These are phyloP conservation scores for Apis dorsata DNA, from an alignment of 1,140 invertebrate genomes.

Conservation along the genomic window DNA sequence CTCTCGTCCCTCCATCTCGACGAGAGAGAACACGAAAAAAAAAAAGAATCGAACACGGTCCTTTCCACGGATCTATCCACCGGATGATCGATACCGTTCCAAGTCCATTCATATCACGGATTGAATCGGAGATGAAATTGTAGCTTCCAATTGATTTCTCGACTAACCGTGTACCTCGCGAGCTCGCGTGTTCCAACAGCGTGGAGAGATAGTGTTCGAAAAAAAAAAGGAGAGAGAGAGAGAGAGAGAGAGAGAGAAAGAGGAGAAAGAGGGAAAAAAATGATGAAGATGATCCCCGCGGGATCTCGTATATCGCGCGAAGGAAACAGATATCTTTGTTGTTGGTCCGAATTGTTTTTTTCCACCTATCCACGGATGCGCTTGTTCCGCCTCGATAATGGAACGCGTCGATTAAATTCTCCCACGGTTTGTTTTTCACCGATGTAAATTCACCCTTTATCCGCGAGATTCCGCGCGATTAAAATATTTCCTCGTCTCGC, in stretches of 20 bases:
- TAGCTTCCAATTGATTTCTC: constrained; percentile 21
- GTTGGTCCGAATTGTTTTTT: neutral
- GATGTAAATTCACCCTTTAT: neutral
- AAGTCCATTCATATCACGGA: neutral
- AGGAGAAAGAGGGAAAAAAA: neutral
- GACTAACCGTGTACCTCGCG: neutral
- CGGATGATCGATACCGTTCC: neutral
- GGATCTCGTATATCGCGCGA: neutral
- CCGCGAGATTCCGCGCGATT: neutral
- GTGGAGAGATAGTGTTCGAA: neutral
- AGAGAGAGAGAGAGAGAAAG: too few species aligned
- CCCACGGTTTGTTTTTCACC: neutral
- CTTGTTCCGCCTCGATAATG: neutral
- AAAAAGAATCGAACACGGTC: neutral
- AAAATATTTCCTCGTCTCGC: neutral
- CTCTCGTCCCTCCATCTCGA: too few species aligned
- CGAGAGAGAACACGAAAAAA: neutral
- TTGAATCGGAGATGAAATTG: constrained; percentile 22
- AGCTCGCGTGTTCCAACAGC: neutral
- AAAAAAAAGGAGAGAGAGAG: neutral
- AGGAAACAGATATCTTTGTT: neutral
- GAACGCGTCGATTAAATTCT: constrained; percentile 11
- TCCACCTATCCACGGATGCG: neutral
- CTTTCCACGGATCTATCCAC: neutral
- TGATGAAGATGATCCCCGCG: neutral